phyloP scores from a whole-genome alignment of 1,140 invertebrate genomes.

The Apis mellifera region Amel_HAv3.1 CM009943.2:3889501-3890000 shows the following conservation, averaged over 20 bases:
- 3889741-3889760: conserved; percentile 64
- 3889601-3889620: conserved; percentile 27
- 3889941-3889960: too few relatives aligned
- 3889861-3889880: too few relatives aligned
- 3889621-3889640: conserved; percentile 24
- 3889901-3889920: too few relatives aligned
- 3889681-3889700: conserved; percentile 48
- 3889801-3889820: too few relatives aligned
- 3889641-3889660: conserved; percentile 61
- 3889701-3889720: conserved; percentile 52
- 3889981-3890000: too few relatives aligned
- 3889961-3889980: not conserved
- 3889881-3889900: too few relatives aligned
- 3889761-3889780: not conserved
- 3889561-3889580: not conserved
- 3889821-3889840: conserved; percentile 33
- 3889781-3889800: not conserved
- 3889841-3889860: too few relatives aligned
- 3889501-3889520: conserved; percentile 33
- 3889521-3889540: not conserved
- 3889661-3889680: conserved; percentile 48
- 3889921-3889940: too few relatives aligned
- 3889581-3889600: not conserved
- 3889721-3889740: conserved; percentile 66
- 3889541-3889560: not conserved